A percentile compares a stretch with the other conserved stretches of the same genome.
phyloP scores from a whole-genome alignment of 2,113 vertebrate species.

The Hydrochoerus hydrochaeris region DNA sequence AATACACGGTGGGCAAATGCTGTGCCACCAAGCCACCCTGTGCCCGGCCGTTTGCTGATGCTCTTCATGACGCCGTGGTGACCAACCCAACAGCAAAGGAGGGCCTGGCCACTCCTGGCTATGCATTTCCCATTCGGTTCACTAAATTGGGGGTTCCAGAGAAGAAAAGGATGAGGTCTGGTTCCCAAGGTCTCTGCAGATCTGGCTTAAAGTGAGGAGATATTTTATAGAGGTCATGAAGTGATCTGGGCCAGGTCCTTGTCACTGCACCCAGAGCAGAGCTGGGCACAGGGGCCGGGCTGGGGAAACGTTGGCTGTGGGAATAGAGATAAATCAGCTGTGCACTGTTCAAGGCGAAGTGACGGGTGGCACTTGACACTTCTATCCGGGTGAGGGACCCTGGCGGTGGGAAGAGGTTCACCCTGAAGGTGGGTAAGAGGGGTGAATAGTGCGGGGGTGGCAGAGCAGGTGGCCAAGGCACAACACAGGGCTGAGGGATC shows the following conservation, averaged over 20 bases:
- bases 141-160: not conserved
- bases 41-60: not conserved
- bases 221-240: not conserved
- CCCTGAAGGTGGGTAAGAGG: not conserved
- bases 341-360: accelerated
- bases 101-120: not conserved
- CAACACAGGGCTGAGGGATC: too few species aligned
- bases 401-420: not conserved
- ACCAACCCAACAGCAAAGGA: accelerated
- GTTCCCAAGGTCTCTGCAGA: not conserved
- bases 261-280: too few species aligned
- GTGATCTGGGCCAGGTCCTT: accelerated
- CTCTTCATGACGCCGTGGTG: accelerated
- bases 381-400: not conserved
- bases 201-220: not conserved
- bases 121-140: not conserved
- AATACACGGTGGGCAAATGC: not conserved
- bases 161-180: too few species aligned
- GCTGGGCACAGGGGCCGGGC: accelerated
- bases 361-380: not conserved
- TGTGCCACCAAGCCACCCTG: not conserved
- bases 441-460: not conserved
- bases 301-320: not conserved
- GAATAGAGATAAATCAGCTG: not conserved
- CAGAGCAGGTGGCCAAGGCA: not conserved